Evolutionary conservation across 1,140 invertebrate genomes (phyloP).

Genomic region (Pissodes strobi): DNA sequence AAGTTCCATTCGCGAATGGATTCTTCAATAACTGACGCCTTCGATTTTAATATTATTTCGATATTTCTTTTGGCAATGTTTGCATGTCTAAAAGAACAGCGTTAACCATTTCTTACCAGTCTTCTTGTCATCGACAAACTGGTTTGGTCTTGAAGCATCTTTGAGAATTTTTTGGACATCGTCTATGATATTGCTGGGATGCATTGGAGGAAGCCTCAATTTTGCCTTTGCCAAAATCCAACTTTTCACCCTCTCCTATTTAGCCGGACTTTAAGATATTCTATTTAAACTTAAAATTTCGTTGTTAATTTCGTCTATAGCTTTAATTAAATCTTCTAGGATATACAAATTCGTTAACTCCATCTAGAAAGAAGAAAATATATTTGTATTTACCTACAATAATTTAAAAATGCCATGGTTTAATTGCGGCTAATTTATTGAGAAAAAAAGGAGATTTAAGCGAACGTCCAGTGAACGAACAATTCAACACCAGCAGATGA

Average conservation of each 20-base stretch:
- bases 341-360: too few relatives aligned
- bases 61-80: too few relatives aligned
- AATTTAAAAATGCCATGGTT: too few relatives aligned
- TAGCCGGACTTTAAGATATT: not conserved
- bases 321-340: too few relatives aligned
- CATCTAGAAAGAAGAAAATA: too few relatives aligned
- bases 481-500: too few relatives aligned
- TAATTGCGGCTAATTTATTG: too few relatives aligned
- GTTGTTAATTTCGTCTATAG: too few relatives aligned
- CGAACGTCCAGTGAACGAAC: too few relatives aligned
- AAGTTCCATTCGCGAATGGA: constrained; percentile 5
- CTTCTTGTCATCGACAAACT: constrained; percentile 6
- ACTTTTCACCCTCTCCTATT: constrained; percentile 6
- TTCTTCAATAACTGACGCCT: constrained; percentile 22
- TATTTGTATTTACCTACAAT: too few relatives aligned
- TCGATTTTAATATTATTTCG: constrained; percentile 15
- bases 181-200: constrained; percentile 20
- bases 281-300: too few relatives aligned
- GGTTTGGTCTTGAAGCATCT: not conserved
- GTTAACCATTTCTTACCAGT: constrained; percentile 28
- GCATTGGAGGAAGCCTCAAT: constrained; percentile 29
- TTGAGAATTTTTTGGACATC: constrained; percentile 27
- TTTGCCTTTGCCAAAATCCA: constrained; percentile 28
- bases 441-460: too few relatives aligned
- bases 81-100: constrained; percentile 24